Evolutionary conservation across 2,797 vertebrate genomes (phyloP).

Genomic region (Gallinago solitaria): DNA sequence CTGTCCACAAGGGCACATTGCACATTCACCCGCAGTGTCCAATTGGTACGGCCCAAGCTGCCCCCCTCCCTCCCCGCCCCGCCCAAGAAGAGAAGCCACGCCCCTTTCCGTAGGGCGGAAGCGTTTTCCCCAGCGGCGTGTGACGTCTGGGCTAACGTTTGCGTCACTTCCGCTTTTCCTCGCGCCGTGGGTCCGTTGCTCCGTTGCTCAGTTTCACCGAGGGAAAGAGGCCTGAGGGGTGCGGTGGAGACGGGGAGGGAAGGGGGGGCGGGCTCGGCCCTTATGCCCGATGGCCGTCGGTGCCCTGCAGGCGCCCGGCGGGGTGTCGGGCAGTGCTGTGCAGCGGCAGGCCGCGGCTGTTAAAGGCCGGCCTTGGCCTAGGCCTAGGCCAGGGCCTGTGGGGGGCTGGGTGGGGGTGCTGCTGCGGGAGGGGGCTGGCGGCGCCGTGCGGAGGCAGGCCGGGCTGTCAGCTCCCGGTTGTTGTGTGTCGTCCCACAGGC

Average conservation of each 20-base stretch:
- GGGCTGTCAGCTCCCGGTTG: neutral
- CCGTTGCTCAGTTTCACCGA: rapidly evolving
- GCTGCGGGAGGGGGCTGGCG: too few species aligned
- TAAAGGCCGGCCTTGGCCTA: too few species aligned
- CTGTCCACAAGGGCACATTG: too few species aligned
- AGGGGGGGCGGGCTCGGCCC: neutral
- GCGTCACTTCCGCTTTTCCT: neutral
- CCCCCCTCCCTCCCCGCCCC: too few species aligned
- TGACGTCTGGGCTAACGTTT: rapidly evolving
- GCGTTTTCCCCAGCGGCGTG: neutral
- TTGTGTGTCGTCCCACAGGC: neutral
- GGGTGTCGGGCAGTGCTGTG: neutral
- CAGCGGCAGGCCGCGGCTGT: neutral
- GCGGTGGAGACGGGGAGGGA: neutral
- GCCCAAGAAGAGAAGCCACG: neutral
- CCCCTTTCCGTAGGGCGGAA: neutral
- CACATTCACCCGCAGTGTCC: rapidly evolving
- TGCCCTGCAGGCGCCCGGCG: neutral
- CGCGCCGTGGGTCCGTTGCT: rapidly evolving
- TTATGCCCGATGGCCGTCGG: neutral
- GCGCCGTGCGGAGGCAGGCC: neutral
- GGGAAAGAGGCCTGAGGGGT: neutral
- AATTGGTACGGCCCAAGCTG: neutral
- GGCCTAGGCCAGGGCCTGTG: neutral
- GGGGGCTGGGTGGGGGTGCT: too few species aligned